Conservation (phyloP, 2,888 invertebrate species). For the Terebella lapidaria region DNA sequence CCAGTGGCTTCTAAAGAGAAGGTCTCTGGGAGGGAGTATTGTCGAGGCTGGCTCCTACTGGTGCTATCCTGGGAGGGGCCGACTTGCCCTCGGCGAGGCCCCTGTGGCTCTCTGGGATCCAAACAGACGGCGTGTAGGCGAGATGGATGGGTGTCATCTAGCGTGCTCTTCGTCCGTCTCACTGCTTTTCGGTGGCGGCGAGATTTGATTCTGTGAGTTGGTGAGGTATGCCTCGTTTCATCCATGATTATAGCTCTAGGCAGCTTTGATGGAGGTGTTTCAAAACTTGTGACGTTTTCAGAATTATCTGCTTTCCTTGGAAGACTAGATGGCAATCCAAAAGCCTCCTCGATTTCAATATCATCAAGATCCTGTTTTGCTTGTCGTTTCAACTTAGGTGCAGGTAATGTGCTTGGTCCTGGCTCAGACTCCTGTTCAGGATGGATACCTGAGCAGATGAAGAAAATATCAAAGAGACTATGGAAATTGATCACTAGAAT, state of each 20-base stretch:
- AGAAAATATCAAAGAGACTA: no score
- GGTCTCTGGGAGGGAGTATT: neutral
- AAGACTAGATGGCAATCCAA: no score
- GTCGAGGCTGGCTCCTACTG: neutral
- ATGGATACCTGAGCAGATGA: no score
- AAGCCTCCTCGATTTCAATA: no score
- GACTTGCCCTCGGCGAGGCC: neutral
- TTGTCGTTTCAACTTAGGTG: no score
- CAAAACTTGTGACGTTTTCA: no score
- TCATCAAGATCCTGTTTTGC: no score
- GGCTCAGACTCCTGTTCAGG: no score
- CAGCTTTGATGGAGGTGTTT: no score
- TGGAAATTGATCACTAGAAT: no score
- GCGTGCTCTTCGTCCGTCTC: slow-evolving; percentile 37
- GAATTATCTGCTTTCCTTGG: no score
- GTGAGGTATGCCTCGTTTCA: neutral
- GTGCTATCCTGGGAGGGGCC: neutral
- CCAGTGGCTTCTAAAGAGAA: neutral
- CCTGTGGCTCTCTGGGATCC: slow-evolving; percentile 15
- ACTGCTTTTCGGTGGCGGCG: slow-evolving; percentile 27
- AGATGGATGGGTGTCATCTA: slow-evolving; percentile 22
- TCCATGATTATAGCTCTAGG: neutral
- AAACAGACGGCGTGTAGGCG: neutral
- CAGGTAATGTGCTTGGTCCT: no score
- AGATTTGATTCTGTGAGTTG: slow-evolving; percentile 6